A percentile compares a stretch with the other conserved stretches of the same genome.
phyloP scores from a whole-genome alignment of 2,888 invertebrate species.

The Nycteola revayana region DNA sequence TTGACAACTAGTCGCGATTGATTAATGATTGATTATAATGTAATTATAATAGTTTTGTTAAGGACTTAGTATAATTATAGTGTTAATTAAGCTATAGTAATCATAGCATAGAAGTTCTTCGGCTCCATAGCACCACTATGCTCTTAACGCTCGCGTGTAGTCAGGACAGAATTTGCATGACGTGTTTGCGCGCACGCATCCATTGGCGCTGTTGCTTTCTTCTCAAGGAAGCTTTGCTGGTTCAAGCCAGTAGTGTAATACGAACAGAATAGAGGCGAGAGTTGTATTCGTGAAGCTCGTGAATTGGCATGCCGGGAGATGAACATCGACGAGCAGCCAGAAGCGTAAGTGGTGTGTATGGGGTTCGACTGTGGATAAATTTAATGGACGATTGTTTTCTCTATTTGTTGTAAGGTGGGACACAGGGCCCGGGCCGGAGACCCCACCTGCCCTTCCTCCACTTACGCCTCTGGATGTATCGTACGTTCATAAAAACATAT shows the following conservation, averaged over 20 bases:
- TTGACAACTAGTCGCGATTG: no score
- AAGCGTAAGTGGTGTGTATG: constrained; percentile 79
- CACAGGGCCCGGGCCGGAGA: constrained; percentile 79
- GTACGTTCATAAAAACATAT: constrained; percentile 65
- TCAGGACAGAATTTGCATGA: constrained; percentile 51
- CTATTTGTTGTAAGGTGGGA: constrained; percentile 80
- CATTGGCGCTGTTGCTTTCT: constrained; percentile 31
- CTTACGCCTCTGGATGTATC: constrained; percentile 83
- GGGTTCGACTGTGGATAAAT: constrained; percentile 62
- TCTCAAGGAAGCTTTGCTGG: constrained; percentile 22
- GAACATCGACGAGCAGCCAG: constrained; percentile 62
- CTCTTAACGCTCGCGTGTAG: constrained; percentile 67
- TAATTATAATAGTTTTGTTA: no score
- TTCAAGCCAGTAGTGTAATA: neutral
- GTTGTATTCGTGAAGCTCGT: neutral
- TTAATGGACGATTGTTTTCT: constrained; percentile 76
- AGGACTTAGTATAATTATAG: constrained; percentile 28
- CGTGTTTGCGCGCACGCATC: constrained; percentile 35
- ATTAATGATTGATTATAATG: no score
- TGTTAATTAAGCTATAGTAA: constrained; percentile 29
- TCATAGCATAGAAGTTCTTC: constrained; percentile 46
- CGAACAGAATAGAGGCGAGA: neutral
- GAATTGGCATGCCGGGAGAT: constrained; percentile 7
- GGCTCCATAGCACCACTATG: constrained; percentile 80
- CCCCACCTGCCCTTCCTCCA: constrained; percentile 82